Evolutionary conservation across 2,113 vertebrate species (phyloP).

Genomic region (Eleginops maclovinus): DNA sequence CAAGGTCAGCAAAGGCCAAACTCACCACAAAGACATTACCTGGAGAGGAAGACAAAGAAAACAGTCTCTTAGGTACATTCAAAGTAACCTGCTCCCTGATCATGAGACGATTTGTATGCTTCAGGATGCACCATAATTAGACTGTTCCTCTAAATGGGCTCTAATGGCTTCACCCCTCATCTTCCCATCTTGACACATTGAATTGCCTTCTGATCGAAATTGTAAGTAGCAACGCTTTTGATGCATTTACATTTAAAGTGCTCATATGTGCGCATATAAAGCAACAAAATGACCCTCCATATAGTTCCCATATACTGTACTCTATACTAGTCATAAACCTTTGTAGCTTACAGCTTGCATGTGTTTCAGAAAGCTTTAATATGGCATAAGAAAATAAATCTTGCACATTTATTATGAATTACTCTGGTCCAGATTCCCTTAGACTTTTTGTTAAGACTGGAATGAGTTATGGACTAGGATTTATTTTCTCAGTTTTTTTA

Average conservation of each 20-base stretch:
- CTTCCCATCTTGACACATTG: constrained; percentile 13
- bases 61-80: constrained; percentile 10
- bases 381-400: too few species aligned
- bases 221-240: neutral
- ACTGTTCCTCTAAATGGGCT: constrained; percentile 17
- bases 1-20: constrained; percentile 91
- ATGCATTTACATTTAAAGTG: constrained; percentile 12
- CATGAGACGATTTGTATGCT: neutral
- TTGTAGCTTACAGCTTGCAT: neutral
- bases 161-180: neutral
- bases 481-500: too few species aligned
- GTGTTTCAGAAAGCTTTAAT: too few species aligned
- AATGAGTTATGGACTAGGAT: too few species aligned
- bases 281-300: too few species aligned
- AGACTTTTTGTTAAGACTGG: too few species aligned
- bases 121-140: neutral
- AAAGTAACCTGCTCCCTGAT: neutral
- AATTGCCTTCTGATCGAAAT: neutral
- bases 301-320: neutral
- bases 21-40: constrained; percentile 95
- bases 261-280: constrained; percentile 6
- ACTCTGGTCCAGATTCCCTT: too few species aligned
- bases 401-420: too few species aligned
- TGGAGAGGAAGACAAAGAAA: constrained; percentile 70
- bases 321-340: neutral